Percentiles rank a stretch among this genome's conserved stretches.
Conservation (phyloP, 2,888 invertebrate species). For the Ecliptopera silaceata region DNA sequence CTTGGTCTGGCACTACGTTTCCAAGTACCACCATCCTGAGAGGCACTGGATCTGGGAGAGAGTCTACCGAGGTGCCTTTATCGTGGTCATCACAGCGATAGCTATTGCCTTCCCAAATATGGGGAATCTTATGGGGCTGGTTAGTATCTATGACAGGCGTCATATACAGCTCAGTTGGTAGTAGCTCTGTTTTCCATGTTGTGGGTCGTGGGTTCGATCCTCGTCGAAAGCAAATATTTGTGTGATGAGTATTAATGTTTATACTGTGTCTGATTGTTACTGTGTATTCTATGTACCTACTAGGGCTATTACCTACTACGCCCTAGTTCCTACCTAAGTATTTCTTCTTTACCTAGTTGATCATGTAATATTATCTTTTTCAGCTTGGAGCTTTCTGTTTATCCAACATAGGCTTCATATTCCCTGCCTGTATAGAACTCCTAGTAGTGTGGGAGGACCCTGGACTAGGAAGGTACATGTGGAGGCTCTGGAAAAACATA, state of each 20-base stretch:
- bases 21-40: conserved; percentile 57
- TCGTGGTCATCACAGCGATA: conserved; percentile 59
- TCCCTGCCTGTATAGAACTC: conserved; percentile 69
- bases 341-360: too few species aligned
- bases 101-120: conserved; percentile 74
- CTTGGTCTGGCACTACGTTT: conserved; percentile 70
- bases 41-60: conserved; percentile 72
- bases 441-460: conserved; percentile 70
- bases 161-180: too few species aligned
- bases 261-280: too few species aligned
- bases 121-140: conserved; percentile 74
- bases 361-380: conserved; percentile 38
- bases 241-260: too few species aligned
- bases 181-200: too few species aligned
- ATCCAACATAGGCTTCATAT: conserved; percentile 76
- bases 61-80: conserved; percentile 60
- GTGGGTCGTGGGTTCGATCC: too few species aligned
- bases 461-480: conserved; percentile 61
- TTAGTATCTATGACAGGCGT: too few species aligned
- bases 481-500: conserved; percentile 69
- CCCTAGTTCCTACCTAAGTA: too few species aligned
- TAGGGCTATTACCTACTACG: too few species aligned
- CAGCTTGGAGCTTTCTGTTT: conserved; percentile 77
- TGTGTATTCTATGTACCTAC: too few species aligned
- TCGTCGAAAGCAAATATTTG: too few species aligned